phyloP scores from a whole-genome alignment of 2,888 invertebrate species.

The Aquatica leii region DNA sequence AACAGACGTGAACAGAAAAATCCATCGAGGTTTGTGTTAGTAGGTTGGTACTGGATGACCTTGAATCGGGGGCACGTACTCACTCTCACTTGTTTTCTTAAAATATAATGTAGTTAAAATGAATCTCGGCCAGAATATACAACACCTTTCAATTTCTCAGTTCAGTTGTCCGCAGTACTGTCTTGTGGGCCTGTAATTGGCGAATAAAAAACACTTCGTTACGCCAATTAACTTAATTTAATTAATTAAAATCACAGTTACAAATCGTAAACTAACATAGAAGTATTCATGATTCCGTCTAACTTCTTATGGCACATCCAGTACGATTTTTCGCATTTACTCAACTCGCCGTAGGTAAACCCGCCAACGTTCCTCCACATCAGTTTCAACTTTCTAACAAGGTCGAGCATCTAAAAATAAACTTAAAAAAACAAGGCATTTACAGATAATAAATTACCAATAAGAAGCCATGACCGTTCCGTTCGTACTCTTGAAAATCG shows the following conservation, averaged over 20 bases:
- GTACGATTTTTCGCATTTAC: constrained; percentile 47
- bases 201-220: no score
- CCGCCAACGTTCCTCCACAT: constrained; percentile 52
- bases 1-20: no score
- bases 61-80: no score
- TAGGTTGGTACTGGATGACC: no score
- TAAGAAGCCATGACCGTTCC: constrained; percentile 45
- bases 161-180: no score
- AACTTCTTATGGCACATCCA: constrained; percentile 46
- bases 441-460: constrained; percentile 43
- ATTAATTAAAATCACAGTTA: background rate
- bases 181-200: no score
- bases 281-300: constrained; percentile 49
- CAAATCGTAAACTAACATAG: background rate
- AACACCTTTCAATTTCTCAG: no score
- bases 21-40: no score
- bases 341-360: constrained; percentile 45
- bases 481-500: constrained; percentile 45
- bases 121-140: no score
- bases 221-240: no score
- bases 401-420: constrained; percentile 48
- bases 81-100: no score
- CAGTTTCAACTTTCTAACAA: constrained; percentile 49
- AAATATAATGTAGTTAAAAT: no score
- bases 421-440: constrained; percentile 13